Evolutionary conservation across 2,113 vertebrate genomes (phyloP), one percentile per base, ranked within the genome.

Genomic region (Calyptommatus sinebrachiatus): DNA sequence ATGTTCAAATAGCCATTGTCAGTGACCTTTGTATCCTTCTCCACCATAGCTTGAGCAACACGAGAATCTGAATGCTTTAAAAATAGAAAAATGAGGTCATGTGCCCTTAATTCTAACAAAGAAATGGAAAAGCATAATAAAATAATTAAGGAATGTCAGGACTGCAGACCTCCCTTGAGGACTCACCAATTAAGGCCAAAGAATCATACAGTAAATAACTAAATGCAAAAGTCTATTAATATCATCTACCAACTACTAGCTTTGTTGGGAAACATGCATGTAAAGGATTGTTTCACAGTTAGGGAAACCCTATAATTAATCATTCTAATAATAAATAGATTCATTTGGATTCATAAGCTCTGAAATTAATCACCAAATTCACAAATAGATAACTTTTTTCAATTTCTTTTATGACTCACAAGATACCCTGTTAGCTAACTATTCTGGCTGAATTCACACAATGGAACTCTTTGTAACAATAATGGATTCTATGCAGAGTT

Each of bases 401-500:
- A 28, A 62, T 26, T 45, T 65, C 16, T 22, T 1, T 24, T 28
- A 28, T 74, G 62, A 68, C 62, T 81, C 73, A 74, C 1, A 60
- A 35, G 53, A 60, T 45, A 61, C 45, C 8, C 65, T 69, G 31
- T 18, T 74, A n/a, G 26, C 9, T 73, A 53, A n/a, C n/a, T n/a
- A 74, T 24, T 79, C 35, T 65, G 21, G 26, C 57, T 31, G n/a
- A 73, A 22, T 80, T 73, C 61, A 68, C 60, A 73, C n/a, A 31
- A 45, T 21, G 29, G 63, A 80, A 12, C 8, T n/a, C 3, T 18
- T 68, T 87, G 85, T 88, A 85, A 90, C 83, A 90, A 85, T 48
- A 83, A 31, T 75, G 72, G 82, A 86, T 60, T 87, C 77, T 85
- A 53, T 66, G 60, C 80, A 69, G 71, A 90, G 4, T 16, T 57